These are phyloP conservation scores for Ochropleura plecta DNA, from an alignment of 2,888 invertebrate genomes.

Conservation along the genomic window DNA sequence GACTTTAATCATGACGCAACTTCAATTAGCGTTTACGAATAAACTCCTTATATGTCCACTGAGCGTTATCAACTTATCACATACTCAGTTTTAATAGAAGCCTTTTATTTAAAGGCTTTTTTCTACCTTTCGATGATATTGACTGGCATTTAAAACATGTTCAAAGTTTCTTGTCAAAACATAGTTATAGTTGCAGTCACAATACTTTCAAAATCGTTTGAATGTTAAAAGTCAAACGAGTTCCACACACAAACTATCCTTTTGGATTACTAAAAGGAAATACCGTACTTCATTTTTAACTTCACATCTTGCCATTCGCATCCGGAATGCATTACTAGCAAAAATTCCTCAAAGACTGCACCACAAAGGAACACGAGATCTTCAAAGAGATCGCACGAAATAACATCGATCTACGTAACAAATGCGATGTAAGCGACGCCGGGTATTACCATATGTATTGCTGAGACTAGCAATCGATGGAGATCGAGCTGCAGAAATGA, in stretches of 20 bases:
- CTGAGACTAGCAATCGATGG: constrained; percentile 57
- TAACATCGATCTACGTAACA: constrained; percentile 62
- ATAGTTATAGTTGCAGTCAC: not conserved
- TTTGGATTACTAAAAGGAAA: constrained; percentile 21
- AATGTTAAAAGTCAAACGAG: not conserved
- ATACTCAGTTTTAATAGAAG: not conserved
- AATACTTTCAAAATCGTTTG: not conserved
- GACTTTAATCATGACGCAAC: not conserved
- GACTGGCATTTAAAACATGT: not conserved
- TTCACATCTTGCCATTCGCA: constrained; percentile 44
- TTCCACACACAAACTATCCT: constrained; percentile 15
- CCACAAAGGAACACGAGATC: constrained; percentile 61
- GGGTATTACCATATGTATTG: constrained; percentile 66
- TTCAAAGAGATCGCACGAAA: constrained; percentile 62
- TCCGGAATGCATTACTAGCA: constrained; percentile 54
- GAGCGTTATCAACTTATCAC: not conserved
- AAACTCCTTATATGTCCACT: not conserved
- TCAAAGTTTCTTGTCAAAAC: not conserved
- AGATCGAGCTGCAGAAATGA: constrained; percentile 51
- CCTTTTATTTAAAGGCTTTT: not conserved
- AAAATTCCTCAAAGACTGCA: constrained; percentile 55
- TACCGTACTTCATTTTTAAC: constrained; percentile 54
- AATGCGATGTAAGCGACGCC: constrained; percentile 62
- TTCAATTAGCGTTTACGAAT: not conserved
- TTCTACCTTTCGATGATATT: not conserved